Conservation (phyloP, 2,113 vertebrate species). For the Saccopteryx bilineata region DNA sequence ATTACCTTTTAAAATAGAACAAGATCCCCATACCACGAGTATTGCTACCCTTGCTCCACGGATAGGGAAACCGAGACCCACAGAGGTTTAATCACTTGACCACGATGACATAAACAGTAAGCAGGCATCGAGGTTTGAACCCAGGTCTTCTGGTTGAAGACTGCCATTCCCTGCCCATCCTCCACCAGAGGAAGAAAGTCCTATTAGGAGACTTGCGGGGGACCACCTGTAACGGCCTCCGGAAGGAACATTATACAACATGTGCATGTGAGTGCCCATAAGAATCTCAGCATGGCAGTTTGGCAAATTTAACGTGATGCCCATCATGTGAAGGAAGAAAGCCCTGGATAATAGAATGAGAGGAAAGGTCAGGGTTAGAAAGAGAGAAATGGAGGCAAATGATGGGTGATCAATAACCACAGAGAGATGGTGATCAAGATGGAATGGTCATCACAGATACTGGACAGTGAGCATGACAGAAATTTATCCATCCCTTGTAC, state of each 20-base stretch:
- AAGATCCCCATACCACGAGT: fast-evolving
- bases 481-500: not conserved
- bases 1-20: not conserved
- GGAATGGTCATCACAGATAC: not conserved
- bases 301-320: not conserved
- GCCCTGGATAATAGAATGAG: not conserved
- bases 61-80: not conserved
- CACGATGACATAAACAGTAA: not conserved
- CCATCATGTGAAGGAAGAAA: not conserved
- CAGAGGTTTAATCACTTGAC: too few species aligned
- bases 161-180: not conserved
- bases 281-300: not conserved
- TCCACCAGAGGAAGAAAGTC: not conserved
- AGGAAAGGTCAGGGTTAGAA: not conserved
- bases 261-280: fast-evolving
- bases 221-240: not conserved
- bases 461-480: not conserved
- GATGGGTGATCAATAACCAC: fast-evolving
- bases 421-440: not conserved
- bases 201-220: fast-evolving
- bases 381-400: not conserved
- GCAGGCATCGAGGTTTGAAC: too few species aligned
- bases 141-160: not conserved
- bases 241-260: not conserved
- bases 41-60: not conserved